Base-by-base conservation (phyloP, 2,888 invertebrate species). In the Phalera bucephala region DNA sequence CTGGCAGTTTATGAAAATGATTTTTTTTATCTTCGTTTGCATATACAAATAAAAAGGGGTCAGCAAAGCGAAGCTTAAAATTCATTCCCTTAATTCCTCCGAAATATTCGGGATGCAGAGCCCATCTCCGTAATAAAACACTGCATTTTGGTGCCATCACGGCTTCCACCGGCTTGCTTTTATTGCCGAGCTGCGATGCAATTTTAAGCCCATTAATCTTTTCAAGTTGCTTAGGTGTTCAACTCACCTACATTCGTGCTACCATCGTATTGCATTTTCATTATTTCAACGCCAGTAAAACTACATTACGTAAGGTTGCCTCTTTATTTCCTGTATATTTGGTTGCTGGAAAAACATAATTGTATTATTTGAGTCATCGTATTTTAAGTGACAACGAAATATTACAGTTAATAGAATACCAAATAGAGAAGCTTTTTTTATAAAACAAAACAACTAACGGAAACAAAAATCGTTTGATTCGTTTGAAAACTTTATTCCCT, bases 131-230 rank as follows among this genome's bases (percentile, higher is more conserved):
- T 72, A 73, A 80, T 81, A 80, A 80, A 80, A 78, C 70, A 78
- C 62, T 67, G 72, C 71, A 65, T 71, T 77, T 57, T 50, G 57
- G 53, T 65, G 56, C 67, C 49, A 62, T 40, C 59, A 48, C 50
- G 61, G 63, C 63, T 67, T 73, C 69, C 62, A 57, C 71, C 53
- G 55, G 65, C 63, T 78, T 79, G 73, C 71, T 79, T 82, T 83
- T 83, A 86, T 80, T 85, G 79, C 82, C 75, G 73, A 74, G 70
- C 72, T 67, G 77, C 78, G 70, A 78, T 85, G 86, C 84, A 85
- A 87, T 87, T 87, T 84, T 78, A 79, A 75, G 74, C 72, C 80
- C 80, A 87, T 88, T 87, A 80, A 88, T 86, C 84, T 86, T 80
- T 77, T 68, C 56, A 64, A 70, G 73, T 69, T 72, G 74, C 77